These are phyloP conservation scores for Montipora cactus DNA, from an alignment of 64 coral and sea anemone genomes.

Conservation along the genomic window DNA sequence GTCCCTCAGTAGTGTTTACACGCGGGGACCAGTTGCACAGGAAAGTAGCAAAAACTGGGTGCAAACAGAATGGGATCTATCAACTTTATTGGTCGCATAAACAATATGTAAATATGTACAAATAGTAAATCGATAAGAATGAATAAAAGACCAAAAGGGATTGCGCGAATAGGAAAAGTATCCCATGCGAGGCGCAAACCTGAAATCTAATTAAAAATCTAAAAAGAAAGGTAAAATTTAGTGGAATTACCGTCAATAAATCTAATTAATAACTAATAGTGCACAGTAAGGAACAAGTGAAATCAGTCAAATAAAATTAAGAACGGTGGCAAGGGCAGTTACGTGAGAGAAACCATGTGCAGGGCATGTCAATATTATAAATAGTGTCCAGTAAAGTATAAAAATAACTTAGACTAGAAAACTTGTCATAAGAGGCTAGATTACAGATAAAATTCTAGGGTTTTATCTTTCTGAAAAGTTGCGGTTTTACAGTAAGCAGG, in stretches of 20 bases:
- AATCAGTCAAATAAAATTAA: neutral
- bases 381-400: neutral
- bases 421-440: neutral
- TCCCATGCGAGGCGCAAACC: neutral
- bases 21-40: too few species aligned
- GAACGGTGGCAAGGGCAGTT: neutral
- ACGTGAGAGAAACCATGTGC: slow-evolving; percentile 21
- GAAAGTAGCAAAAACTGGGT: too few species aligned
- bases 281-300: too few species aligned
- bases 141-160: neutral
- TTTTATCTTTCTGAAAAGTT: slow-evolving; percentile 60
- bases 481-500: slow-evolving; percentile 25
- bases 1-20: too few species aligned
- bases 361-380: neutral
- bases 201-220: too few species aligned
- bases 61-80: neutral
- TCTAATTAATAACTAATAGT: neutral
- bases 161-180: neutral
- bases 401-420: neutral
- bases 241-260: neutral
- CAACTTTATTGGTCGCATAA: neutral
- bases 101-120: neutral
- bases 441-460: slow-evolving; percentile 25
- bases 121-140: neutral
- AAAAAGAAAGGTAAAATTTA: neutral